These are phyloP conservation scores for Mesorhabditis spiculigera DNA, from an alignment of 2,888 invertebrate species.

Conservation along the genomic window DNA sequence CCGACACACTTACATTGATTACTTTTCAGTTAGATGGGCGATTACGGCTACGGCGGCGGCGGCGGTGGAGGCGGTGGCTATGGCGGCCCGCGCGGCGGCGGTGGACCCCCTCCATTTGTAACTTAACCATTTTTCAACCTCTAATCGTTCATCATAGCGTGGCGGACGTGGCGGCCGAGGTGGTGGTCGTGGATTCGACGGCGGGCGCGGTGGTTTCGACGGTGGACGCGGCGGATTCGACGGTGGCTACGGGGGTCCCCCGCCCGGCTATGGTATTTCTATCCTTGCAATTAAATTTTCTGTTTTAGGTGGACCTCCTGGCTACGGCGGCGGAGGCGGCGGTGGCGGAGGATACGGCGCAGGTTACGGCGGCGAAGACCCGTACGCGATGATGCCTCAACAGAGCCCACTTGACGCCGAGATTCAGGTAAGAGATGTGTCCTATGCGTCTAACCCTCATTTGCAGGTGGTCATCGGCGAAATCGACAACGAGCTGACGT, in stretches of 20 bases:
- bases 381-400: conserved; percentile 22
- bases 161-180: conserved; percentile 9
- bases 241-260: conserved; percentile 12
- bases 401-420: conserved; percentile 52
- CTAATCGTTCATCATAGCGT: too few species aligned
- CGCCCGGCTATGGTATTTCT: conserved; percentile 9
- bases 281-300: too few species aligned
- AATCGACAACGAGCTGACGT: conserved; percentile 47
- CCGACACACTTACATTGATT: not conserved
- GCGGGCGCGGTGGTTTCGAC: conserved; percentile 13
- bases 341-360: conserved; percentile 15
- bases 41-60: conserved; percentile 18
- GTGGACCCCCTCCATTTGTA: too few species aligned
- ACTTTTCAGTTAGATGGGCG: conserved; percentile 7
- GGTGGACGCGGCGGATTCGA: conserved; percentile 10
- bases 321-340: conserved; percentile 15
- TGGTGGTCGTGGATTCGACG: not conserved
- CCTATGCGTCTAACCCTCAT: not conserved
- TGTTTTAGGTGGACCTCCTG: conserved; percentile 1
- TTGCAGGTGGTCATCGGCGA: conserved; percentile 48
- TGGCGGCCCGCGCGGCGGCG: not conserved
- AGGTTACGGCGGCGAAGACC: conserved; percentile 15
- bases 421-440: conserved; percentile 28
- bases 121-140: too few species aligned
- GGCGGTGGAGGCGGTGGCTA: conserved; percentile 8